Percentiles rank a stretch among this genome's conserved stretches.
These are phyloP conservation scores for Spinus olivaceus DNA, from an alignment of 2,797 vertebrate genomes.

Conservation along the genomic window DNA sequence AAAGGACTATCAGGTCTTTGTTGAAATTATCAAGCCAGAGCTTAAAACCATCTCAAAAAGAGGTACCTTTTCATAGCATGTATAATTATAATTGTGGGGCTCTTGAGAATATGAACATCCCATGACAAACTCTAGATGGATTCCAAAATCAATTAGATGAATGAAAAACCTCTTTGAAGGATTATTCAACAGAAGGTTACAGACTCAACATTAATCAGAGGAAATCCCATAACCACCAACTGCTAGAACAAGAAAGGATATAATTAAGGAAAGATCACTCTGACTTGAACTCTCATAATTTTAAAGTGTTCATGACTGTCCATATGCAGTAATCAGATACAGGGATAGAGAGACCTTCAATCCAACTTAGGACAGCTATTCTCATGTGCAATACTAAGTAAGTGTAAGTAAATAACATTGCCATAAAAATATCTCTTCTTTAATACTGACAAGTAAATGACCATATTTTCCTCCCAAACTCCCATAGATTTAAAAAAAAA, in stretches of 20 bases:
- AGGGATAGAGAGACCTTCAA: neutral
- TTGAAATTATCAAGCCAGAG: conserved; percentile 12
- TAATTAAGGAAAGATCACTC: neutral
- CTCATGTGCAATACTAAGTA: neutral
- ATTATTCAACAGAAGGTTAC: neutral
- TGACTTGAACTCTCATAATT: neutral
- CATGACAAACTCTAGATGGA: neutral
- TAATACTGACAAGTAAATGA: neutral
- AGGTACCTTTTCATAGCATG: neutral
- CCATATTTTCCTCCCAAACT: neutral
- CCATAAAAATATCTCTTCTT: neutral
- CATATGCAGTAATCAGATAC: neutral
- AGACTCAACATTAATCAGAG: neutral
- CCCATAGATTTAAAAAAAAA: neutral
- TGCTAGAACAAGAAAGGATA: neutral
- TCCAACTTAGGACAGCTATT: neutral
- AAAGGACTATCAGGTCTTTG: neutral
- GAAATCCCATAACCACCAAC: neutral
- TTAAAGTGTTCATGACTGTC: neutral
- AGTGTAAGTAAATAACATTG: neutral
- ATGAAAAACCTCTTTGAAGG: neutral
- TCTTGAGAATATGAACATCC: neutral
- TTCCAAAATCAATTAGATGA: conserved; percentile 23
- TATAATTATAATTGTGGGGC: neutral
- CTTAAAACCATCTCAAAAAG: neutral